These are phyloP conservation scores for Sphaeridia pumilis DNA, from an alignment of 2,888 invertebrate species.

Conservation along the genomic window DNA sequence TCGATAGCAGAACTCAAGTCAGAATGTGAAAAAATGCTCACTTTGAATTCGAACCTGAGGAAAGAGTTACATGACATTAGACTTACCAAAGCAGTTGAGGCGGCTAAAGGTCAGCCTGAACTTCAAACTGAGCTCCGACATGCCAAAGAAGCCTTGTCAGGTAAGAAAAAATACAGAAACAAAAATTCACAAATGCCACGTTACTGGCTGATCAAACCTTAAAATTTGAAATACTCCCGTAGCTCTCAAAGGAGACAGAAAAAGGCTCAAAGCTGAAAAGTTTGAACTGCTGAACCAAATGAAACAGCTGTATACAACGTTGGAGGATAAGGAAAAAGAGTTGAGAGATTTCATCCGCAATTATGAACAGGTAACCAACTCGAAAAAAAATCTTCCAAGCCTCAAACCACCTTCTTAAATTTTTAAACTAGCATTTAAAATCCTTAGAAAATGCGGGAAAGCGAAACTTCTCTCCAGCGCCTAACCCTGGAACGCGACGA, in stretches of 20 bases:
- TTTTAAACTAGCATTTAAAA: too few species aligned
- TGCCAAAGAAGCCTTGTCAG: slow-evolving; percentile 63
- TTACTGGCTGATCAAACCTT: slow-evolving; percentile 1
- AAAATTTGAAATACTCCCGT: slow-evolving; percentile 24
- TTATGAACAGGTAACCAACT: slow-evolving; percentile 69
- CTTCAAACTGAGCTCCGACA: slow-evolving; percentile 61
- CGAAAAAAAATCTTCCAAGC: too few species aligned
- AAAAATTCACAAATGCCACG: slow-evolving; percentile 7
- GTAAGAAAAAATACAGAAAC: slow-evolving; percentile 37
- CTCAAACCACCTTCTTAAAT: too few species aligned
- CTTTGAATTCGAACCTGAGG: slow-evolving; percentile 38
- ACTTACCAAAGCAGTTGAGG: slow-evolving; percentile 54
- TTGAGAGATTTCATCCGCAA: slow-evolving; percentile 85
- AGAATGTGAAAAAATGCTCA: slow-evolving; percentile 37
- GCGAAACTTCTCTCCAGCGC: slow-evolving; percentile 56
- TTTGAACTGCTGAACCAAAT: slow-evolving; percentile 85
- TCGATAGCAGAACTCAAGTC: slow-evolving; percentile 25
- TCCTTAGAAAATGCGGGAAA: slow-evolving; percentile 64
- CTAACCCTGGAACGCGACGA: slow-evolving; percentile 54
- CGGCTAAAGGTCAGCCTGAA: slow-evolving; percentile 44
- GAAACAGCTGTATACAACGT: slow-evolving; percentile 83
- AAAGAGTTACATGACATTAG: slow-evolving; percentile 45
- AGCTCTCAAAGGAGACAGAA: slow-evolving; percentile 77
- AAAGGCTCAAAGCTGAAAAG: slow-evolving; percentile 83
- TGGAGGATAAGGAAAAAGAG: slow-evolving; percentile 90